phyloP scores from a whole-genome alignment of 1,140 invertebrate genomes.

The Nephila pilipes region DNA sequence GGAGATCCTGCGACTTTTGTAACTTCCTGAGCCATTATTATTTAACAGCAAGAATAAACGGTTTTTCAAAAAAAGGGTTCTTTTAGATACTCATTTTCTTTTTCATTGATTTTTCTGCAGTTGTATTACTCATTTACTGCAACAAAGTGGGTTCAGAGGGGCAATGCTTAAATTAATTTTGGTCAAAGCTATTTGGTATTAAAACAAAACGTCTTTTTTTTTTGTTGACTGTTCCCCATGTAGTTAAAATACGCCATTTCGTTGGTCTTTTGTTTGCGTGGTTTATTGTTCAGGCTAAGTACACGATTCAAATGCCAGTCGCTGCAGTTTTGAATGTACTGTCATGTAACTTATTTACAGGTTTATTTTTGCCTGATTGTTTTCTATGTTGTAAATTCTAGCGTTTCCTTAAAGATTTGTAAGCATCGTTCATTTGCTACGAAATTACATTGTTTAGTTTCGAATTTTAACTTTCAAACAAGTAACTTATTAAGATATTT shows the following conservation, averaged over 20 bases:
- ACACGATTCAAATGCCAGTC: not conserved
- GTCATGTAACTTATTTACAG: not conserved
- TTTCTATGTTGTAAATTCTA: too few species aligned
- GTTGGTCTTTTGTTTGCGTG: not conserved
- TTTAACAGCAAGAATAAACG: slow-evolving; percentile 8
- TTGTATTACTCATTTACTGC: not conserved
- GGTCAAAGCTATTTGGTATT: not conserved
- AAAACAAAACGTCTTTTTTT: not conserved
- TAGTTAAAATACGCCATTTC: not conserved
- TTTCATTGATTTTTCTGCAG: slow-evolving; percentile 1
- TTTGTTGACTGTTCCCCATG: not conserved
- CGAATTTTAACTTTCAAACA: too few species aligned
- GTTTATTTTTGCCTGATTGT: not conserved
- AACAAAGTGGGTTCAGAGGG: not conserved
- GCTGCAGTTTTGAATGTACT: not conserved
- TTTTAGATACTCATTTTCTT: not conserved
- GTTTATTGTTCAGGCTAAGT: not conserved
- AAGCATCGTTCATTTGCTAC: too few species aligned
- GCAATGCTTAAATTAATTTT: not conserved
- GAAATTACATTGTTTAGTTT: too few species aligned
- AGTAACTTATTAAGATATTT: too few species aligned
- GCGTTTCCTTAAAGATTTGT: too few species aligned
- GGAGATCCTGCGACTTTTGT: slow-evolving; percentile 12
- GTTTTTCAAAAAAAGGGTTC: not conserved
- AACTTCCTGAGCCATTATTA: slow-evolving; percentile 17